Conservation (phyloP, 2,888 invertebrate genomes). For the Nephrotoma flavescens region DNA sequence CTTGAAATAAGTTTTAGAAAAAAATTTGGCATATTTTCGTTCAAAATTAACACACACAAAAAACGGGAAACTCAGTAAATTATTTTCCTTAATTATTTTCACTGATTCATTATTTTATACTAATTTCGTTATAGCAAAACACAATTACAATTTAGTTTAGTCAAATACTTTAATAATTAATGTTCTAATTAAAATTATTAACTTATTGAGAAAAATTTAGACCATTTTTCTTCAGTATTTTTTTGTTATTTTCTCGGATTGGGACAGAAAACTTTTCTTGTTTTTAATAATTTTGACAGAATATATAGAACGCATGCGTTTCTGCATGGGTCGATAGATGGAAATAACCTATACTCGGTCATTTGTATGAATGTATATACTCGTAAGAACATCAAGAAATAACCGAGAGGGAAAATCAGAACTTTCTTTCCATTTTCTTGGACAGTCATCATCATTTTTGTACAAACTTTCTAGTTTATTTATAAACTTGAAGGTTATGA, state of each 20-base stretch:
- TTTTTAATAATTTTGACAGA: neutral
- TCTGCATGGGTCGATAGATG: conserved; percentile 1
- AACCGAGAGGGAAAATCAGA: neutral
- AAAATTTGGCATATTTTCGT: neutral
- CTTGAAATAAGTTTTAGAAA: neutral
- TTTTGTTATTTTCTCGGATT: neutral
- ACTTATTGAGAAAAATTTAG: neutral
- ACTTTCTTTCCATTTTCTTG: neutral
- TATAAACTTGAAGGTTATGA: neutral
- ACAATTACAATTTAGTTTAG: neutral
- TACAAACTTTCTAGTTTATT: neutral
- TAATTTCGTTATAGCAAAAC: neutral
- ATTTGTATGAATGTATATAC: neutral
- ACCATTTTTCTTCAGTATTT: neutral
- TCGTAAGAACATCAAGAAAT: neutral
- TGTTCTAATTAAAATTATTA: neutral
- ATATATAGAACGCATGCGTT: neutral
- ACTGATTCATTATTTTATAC: neutral
- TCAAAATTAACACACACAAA: neutral
- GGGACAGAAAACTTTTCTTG: neutral
- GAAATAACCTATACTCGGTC: neutral
- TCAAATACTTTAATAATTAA: neutral
- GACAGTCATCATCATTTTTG: neutral
- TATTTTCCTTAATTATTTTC: neutral
- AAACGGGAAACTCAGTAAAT: neutral